Evolutionary conservation across 2,888 invertebrate species (phyloP), one percentile per base, ranked within the genome.

Genomic region (Nasonovia ribisnigri): DNA sequence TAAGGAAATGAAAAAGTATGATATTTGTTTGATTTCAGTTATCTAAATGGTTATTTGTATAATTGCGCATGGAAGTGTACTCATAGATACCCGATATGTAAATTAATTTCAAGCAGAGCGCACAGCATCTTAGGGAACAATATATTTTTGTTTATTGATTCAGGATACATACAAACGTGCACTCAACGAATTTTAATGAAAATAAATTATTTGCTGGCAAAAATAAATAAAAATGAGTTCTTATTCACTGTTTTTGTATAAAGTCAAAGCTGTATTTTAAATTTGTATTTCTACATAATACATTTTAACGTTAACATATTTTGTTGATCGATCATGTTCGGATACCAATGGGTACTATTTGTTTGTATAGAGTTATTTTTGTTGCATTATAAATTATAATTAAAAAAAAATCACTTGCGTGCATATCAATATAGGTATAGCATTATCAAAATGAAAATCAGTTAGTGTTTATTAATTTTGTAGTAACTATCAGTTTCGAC

Each of bases 81-180:
- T 91, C 57, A 57, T 87, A 46, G 86, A 87, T 87, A 87, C 86
- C 87, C 29, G 87, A 87, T 92, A 92, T 92, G 92, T 92, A 92
- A 92, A 92, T 92, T 60, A 48, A 92, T 87, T 87, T 60, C 60
- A 43, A 67, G 13, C 24, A 87, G n/a, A n/a, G 54, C 46, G 84
- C 46, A 57, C 5, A 46, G 26, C 10, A 87, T 57, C n/a, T 84
- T 20, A 86, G 11, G 57, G 13, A 91, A 86, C 43, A 60, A 60
- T 11, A 86, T 86, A n/a, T 92, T 60, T 57, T 86, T 87, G 46
- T 36, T 92, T 60, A 92, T 87, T 29, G 60, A 87, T 92, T 86
- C 86, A 60, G 57, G 57, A 46, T 86, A 57, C 36, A 26, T 46
- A 86, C 43, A 48, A 46, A 57, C 46, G 48, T 20, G 46, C 60